Base-by-base conservation (phyloP, 2,797 vertebrate genomes). In the Eulemur mongoz region DNA sequence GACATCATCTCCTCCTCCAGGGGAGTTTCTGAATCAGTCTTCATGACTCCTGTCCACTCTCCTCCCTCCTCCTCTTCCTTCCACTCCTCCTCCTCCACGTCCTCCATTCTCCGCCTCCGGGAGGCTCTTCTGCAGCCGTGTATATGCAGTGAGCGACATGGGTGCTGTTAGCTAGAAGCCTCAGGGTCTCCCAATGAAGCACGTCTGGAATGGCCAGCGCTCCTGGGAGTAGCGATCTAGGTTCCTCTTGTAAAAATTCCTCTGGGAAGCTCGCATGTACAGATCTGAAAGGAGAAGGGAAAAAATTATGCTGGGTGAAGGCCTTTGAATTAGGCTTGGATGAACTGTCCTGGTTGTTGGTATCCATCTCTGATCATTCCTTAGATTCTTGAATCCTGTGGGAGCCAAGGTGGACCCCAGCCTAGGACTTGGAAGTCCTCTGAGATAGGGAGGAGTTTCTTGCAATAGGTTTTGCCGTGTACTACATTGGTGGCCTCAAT, bases 1-100 rank as follows among this genome's bases (percentile, higher is more conserved):
- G 97, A 97, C 97, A 23, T 93, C 82, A 96, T 88, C 97, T 88
- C 94, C 97, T 97, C 98, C 87, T 0, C 23, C 0, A 43, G 27
- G 7, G 95, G 97, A 97, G 98, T 98, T 98, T 98, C 93, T 0
- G 95, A 98, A 88, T 94, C 84, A 72, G 98, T 97, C 97, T 93
- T 98, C 98, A 98, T 97, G 93, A 97, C 27, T 92, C 92, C 78
- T 57, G 89, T 20, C 59, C 75, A 40, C 79, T n/a, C 15, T 65
- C 63, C 32, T 65, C 63, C 7, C 63, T 17, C 15, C 15, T n/a
- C 32, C 12, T 61, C 25, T 5, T 63, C 61, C 17, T 63, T 30
- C 32, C 17, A 0, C 32, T 18, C 63, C 15, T n/a, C 32, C 32
- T 65, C 63, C 54, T 57, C 54, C 9, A 10, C 1, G 17, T 52